Evolutionary conservation across 2,888 invertebrate species (phyloP).

Genomic region (Eledona agricola): DNA sequence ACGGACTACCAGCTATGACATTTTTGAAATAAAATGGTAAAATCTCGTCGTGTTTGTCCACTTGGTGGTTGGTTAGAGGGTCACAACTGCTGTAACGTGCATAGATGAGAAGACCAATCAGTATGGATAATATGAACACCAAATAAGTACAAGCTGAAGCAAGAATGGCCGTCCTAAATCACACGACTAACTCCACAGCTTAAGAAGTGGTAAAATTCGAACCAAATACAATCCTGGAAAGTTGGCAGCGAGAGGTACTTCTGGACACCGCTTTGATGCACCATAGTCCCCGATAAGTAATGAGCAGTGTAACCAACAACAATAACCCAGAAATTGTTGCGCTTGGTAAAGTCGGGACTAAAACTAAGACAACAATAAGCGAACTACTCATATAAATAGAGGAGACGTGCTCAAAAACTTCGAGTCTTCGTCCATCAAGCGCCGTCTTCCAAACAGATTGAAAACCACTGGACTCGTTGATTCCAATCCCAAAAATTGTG

Average conservation of each 20-base stretch:
- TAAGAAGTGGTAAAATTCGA: background rate
- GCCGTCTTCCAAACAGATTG: slow-evolving; percentile 67
- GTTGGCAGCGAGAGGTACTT: slow-evolving; percentile 60
- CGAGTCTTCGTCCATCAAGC: slow-evolving; percentile 65
- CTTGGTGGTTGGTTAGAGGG: slow-evolving; percentile 67
- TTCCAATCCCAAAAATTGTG: slow-evolving; percentile 62
- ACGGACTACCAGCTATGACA: slow-evolving; percentile 69
- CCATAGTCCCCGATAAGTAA: slow-evolving; percentile 56
- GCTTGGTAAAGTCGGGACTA: slow-evolving; percentile 68
- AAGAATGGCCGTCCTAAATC: no score
- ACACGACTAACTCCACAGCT: no score
- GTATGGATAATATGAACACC: slow-evolving; percentile 46
- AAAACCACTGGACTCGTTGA: slow-evolving; percentile 55
- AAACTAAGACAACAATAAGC: slow-evolving; percentile 63
- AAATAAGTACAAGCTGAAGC: slow-evolving; percentile 23
- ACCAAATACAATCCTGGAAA: slow-evolving; percentile 55
- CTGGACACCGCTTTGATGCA: slow-evolving; percentile 62
- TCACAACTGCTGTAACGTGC: slow-evolving; percentile 73
- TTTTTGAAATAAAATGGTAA: slow-evolving; percentile 77
- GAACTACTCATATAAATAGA: slow-evolving; percentile 28
- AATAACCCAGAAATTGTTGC: slow-evolving; percentile 71
- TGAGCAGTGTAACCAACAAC: slow-evolving; percentile 67
- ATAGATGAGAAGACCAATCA: slow-evolving; percentile 66
- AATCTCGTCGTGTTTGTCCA: slow-evolving; percentile 65
- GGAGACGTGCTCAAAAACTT: slow-evolving; percentile 66